Conservation (phyloP, 2,113 vertebrate species). For the Orientallactaga bullata region DNA sequence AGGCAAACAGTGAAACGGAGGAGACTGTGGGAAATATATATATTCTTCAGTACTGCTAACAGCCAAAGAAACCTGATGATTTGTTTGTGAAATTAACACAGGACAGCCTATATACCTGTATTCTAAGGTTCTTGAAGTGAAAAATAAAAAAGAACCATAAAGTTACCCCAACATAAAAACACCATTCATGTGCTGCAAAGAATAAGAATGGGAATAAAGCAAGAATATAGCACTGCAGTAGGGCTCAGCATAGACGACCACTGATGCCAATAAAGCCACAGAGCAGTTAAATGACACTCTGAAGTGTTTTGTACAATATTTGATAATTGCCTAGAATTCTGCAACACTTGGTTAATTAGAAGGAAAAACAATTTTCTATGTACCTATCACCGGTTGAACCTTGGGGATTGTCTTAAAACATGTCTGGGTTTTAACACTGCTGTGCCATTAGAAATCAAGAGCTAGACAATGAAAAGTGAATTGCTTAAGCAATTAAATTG, state of each 20-base stretch:
- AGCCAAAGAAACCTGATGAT: neutral
- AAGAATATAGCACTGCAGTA: neutral
- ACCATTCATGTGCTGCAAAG: neutral
- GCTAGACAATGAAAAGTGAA: neutral
- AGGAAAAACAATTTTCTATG: neutral
- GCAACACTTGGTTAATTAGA: neutral
- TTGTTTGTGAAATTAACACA: neutral
- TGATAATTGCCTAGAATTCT: neutral
- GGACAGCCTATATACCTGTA: neutral
- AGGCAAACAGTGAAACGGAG: conserved; percentile 11
- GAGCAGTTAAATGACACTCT: neutral
- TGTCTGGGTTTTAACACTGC: conserved; percentile 32
- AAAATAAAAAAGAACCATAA: conserved; percentile 47
- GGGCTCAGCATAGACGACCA: neutral
- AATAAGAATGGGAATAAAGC: neutral
- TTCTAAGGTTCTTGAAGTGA: conserved; percentile 15
- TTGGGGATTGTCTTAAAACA: conserved; percentile 27
- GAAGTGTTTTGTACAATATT: neutral
- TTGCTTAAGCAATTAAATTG: conserved; percentile 38
- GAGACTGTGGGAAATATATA: neutral
- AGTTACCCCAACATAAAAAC: conserved; percentile 22
- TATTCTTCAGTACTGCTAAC: neutral
- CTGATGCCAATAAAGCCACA: neutral
- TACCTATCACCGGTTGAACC: neutral
- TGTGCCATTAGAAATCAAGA: conserved; percentile 37